Conservation (phyloP, 2,113 vertebrate species). For the Morone saxatilis region DNA sequence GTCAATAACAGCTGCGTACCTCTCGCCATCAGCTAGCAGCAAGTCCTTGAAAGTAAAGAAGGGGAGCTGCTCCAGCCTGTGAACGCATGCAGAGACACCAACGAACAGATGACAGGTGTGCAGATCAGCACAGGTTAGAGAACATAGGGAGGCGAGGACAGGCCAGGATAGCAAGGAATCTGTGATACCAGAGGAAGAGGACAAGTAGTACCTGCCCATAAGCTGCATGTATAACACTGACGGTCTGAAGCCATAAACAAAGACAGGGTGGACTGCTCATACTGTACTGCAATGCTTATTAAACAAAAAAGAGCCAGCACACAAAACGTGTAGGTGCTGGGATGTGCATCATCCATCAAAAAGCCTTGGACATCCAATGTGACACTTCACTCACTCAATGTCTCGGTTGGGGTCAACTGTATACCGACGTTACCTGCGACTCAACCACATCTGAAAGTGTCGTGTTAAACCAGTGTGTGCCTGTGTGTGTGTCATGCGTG, state of each 20-base stretch:
- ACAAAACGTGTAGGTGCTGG: conserved; percentile 10
- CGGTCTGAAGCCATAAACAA: conserved; percentile 36
- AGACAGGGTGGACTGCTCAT: conserved; percentile 10
- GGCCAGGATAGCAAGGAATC: neutral
- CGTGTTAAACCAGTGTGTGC: neutral
- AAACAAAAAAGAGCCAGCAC: conserved; percentile 7
- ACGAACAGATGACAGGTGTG: conserved; percentile 20
- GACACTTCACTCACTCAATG: neutral
- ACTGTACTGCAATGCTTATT: conserved; percentile 51
- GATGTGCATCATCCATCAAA: neutral
- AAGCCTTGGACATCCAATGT: neutral
- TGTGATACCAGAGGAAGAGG: conserved; percentile 16
- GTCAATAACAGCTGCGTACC: conserved; percentile 19
- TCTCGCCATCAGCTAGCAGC: conserved; percentile 30
- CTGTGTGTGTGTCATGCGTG: conserved; percentile 33
- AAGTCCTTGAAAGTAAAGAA: conserved; percentile 38
- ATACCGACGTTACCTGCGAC: neutral
- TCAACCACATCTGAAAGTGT: conserved; percentile 3
- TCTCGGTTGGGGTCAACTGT: neutral
- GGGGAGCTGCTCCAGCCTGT: conserved; percentile 11
- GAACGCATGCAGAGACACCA: conserved; percentile 14
- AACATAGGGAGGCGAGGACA: neutral
- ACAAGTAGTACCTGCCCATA: conserved; percentile 41
- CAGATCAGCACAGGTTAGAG: conserved; percentile 21
- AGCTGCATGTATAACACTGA: conserved; percentile 25